These are phyloP conservation scores for Dendrophyllia cribrosa DNA, from an alignment of 64 coral and sea anemone species.

Conservation along the genomic window DNA sequence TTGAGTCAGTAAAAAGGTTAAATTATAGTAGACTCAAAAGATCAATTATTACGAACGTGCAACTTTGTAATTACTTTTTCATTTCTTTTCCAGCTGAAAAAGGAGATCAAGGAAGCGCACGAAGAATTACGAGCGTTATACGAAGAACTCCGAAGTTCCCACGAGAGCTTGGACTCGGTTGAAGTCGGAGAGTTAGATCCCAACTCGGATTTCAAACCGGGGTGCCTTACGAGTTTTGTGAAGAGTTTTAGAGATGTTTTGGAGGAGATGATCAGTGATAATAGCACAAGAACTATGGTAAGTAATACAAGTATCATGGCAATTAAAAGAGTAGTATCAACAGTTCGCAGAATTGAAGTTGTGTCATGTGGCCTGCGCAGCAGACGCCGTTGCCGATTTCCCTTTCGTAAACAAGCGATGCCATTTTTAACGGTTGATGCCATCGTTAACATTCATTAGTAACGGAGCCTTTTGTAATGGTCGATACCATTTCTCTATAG, in stretches of 20 bases:
- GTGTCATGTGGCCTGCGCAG: too few species aligned
- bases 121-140: constrained; percentile 73
- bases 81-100: constrained; percentile 68
- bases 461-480: too few species aligned
- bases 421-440: too few species aligned
- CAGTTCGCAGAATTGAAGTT: too few species aligned
- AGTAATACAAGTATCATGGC: not conserved
- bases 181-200: constrained; percentile 57
- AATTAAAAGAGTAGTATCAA: not conserved
- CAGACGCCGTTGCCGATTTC: too few species aligned
- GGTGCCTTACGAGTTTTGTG: constrained; percentile 85
- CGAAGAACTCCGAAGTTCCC: constrained; percentile 76
- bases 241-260: constrained; percentile 84
- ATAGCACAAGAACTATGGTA: constrained; percentile 23
- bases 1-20: too few species aligned
- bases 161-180: constrained; percentile 59
- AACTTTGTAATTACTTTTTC: too few species aligned
- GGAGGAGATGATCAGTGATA: constrained; percentile 67
- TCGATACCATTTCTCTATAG: too few species aligned
- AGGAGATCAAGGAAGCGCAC: constrained; percentile 79
- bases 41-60: too few species aligned
- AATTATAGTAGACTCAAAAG: too few species aligned
- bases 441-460: too few species aligned
- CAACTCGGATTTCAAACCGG: constrained; percentile 55
- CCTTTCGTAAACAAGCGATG: too few species aligned